Base-by-base conservation (phyloP, 2,113 vertebrate species). In the Chaenogobius annularis region DNA sequence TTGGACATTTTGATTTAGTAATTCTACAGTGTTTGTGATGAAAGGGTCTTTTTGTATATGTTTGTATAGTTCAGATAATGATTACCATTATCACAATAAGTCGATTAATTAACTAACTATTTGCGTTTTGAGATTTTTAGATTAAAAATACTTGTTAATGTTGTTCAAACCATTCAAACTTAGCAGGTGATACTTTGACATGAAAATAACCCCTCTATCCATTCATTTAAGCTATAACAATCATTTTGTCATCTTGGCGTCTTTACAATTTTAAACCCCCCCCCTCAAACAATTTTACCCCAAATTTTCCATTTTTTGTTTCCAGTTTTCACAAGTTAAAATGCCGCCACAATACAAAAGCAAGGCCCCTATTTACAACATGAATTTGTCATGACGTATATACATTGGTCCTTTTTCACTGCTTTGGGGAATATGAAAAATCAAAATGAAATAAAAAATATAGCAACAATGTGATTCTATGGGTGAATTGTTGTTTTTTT, bases 361-460 rank as follows among this genome's bases (percentile, higher is more conserved):
- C 72, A 66, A 85, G 71, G 75, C 77, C 83, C 71, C 72, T 89
- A 88, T 90, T 89, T 90, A 91, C 88, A 89, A 88, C 80, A 83
- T 78, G 26, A 78, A 7, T 69, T 71, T 66, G 70, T 78, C 50
- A 66, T 72, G 47, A 19, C 66, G 78, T 90, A 85, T 87, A 76
- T 90, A 91, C 90, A 91, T 59, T 8, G 70, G 81, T 82, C 74
- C 73, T 59, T 72, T 43, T 11, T 8, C 23, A 35, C 40, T 70
- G 66, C 56, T 48, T 76, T 71, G 37, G 56, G 47, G 35, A 3
- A 69, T 43, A n/a, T 55, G 59, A 65, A 17, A 75, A 85, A 67
- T 17, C 48, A 67, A 80, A 55, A 23, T 20, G 3, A 66, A 46
- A 13, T 0, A 12, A 50, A 75, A 73, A 55, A 78, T 72, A 47